These are phyloP conservation scores for Helogale parvula DNA, from an alignment of 2,113 vertebrate genomes.

Conservation along the genomic window DNA sequence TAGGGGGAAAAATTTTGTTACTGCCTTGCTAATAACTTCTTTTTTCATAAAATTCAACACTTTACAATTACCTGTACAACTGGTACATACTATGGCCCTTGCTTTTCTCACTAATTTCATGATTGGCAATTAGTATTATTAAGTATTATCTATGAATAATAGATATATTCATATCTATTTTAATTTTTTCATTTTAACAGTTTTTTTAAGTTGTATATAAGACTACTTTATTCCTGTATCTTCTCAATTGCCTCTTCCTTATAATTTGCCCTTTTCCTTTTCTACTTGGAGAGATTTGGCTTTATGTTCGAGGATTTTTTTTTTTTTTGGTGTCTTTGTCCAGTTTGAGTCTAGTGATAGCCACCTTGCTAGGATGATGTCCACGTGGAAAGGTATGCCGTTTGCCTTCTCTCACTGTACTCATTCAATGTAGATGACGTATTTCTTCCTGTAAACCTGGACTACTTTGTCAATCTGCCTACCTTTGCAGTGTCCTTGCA, in stretches of 20 bases:
- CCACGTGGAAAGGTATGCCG: neutral
- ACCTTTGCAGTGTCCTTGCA: neutral
- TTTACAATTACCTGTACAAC: neutral
- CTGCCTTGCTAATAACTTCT: neutral
- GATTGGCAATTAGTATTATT: conserved; percentile 6
- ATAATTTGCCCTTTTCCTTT: neutral
- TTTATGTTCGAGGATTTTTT: neutral
- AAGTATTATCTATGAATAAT: conserved; percentile 32
- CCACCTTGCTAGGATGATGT: neutral
- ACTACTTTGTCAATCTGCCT: neutral
- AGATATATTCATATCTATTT: neutral
- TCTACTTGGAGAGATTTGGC: neutral
- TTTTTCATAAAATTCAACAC: neutral
- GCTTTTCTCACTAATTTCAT: neutral
- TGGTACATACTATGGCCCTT: neutral
- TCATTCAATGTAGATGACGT: neutral
- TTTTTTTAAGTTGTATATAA: neutral
- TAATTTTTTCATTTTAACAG: neutral
- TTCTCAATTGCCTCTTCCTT: neutral
- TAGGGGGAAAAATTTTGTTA: neutral
- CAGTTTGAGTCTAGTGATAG: neutral
- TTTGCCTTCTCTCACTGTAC: neutral
- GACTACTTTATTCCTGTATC: neutral
- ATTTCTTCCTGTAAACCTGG: neutral
- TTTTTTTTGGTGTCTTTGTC: neutral